phyloP scores from a whole-genome alignment of 2,113 vertebrate genomes.

The Taxidea taxus region DNA sequence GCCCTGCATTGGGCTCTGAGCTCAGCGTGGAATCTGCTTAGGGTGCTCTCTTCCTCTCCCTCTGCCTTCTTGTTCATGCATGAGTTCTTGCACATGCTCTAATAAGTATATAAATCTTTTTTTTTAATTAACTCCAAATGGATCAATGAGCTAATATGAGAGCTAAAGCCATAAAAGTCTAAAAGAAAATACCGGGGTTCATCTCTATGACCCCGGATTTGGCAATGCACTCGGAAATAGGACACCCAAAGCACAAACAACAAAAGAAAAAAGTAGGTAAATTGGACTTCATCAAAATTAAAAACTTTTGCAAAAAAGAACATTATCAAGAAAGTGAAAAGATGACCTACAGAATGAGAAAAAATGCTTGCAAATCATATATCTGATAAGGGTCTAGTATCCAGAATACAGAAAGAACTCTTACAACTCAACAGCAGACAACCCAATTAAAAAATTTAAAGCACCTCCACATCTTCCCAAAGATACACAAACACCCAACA shows the following conservation, averaged over 20 bases:
- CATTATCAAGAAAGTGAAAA: neutral
- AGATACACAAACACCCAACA: neutral
- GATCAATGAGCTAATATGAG: neutral
- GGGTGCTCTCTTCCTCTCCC: neutral
- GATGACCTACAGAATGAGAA: neutral
- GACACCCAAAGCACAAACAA: neutral
- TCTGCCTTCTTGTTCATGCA: neutral
- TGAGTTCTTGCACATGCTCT: neutral
- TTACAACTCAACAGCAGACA: neutral
- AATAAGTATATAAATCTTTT: neutral
- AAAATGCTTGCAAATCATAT: neutral
- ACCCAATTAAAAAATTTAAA: neutral
- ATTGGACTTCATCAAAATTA: neutral
- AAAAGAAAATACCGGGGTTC: neutral
- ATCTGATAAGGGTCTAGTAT: neutral
- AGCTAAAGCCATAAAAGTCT: neutral
- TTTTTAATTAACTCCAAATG: neutral
- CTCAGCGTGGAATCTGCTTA: neutral
- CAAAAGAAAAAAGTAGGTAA: neutral
- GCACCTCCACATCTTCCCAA: neutral
- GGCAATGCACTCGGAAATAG: neutral
- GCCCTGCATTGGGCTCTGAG: neutral
- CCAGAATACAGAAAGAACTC: neutral
- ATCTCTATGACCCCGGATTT: neutral
- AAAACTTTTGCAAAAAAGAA: neutral